Evolutionary conservation across 2,797 vertebrate genomes (phyloP), one percentile per base, ranked within the genome.

Genomic region (Mus spretus): DNA sequence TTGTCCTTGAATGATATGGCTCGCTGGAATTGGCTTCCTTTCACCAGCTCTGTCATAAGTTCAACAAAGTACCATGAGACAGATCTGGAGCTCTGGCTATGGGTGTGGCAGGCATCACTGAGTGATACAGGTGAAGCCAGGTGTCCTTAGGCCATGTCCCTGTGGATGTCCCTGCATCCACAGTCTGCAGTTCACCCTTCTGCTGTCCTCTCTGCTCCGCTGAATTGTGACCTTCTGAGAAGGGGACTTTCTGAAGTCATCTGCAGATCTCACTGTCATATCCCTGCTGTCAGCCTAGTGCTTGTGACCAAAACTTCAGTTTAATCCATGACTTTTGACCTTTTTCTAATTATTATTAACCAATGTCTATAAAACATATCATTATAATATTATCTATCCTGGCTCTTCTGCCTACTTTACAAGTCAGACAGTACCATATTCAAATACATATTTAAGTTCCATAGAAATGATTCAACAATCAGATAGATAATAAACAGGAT

Each of bases 341-440:
- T 79, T 79, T 95, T 94, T 89, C 6, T 17, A 79, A n/a, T 81
- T 84, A 74, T 34, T 40, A 44, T 57, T 78, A 67, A 84, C 37
- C 22, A 37, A 61, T 83, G 7, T 83, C 20, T 53, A 26, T 37
- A 91, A 91, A 44, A 83, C 26, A 93, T 70, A 77, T 47, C 65
- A 84, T 57, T 75, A 50, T 28, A 57, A 17, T 74, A 85, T 83
- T 82, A 24, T 34, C 2, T 65, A 37, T 83, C 63, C 3, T 94
- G 19, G 13, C 61, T 80, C 82, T 96, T 94, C 93, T 53, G 63
- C 9, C 89, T 77, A 57, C 9, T 31, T 86, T 88, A 82, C 82
- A 2, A 1, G 28, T 61, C 96, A 74, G 17, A 90, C 6, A 82
- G 72, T n/a, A 85, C 28, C 19, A 82, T 75, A 93, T 37, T 75